Base-by-base conservation (phyloP, 53 echinoderm and acorn worm genomes). In the Temnopleurus reevesii region DNA sequence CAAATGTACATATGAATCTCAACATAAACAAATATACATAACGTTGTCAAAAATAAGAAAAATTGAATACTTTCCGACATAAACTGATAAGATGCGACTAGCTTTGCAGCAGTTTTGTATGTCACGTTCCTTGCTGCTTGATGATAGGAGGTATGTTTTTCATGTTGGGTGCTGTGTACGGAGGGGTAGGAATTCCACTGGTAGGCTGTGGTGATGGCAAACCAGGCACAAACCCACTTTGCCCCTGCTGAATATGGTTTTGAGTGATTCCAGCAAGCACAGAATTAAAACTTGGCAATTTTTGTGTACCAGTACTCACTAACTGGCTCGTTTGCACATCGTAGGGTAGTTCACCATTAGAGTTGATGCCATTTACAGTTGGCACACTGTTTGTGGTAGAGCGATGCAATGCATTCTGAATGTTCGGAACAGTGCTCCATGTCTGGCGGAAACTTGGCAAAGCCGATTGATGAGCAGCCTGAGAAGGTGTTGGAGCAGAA, bases 401-500 rank as follows among this genome's bases (percentile, higher is more conserved):
- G 34, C 88, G 88, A 18, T 47, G 88, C 71, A 87, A 66, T 46
- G 88, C 88, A 53, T 85, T 90, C 25, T 90, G 92, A 44, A 90
- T 57, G 53, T 84, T 59, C 4, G 92, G 90, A 46, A 77, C 43
- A 9, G 77, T 84, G 60, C 94, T 94, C 96, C 96, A 96, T 9
- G 93, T 94, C 92, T 96, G 96, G 41, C 96, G 90, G 76, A 96
- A 96, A 83, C 96, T 96, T 8, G 96, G 96, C 1, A 96, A 89
- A 12, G 91, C 91, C 41, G 89, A 92, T 19, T 89, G 92, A 84
- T 93, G 96, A 44, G 91, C 28, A 53, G 66, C 64, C 89, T 64
- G 80, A 66, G 21, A 77, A 45, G 46, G 63, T 23, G 80, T 76
- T 55, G 33, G 65, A 55, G 31, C 87, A 21, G 64, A 45, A 34